phyloP scores from a whole-genome alignment of 1,140 invertebrate species.

The Magallana ariakensis region DNA sequence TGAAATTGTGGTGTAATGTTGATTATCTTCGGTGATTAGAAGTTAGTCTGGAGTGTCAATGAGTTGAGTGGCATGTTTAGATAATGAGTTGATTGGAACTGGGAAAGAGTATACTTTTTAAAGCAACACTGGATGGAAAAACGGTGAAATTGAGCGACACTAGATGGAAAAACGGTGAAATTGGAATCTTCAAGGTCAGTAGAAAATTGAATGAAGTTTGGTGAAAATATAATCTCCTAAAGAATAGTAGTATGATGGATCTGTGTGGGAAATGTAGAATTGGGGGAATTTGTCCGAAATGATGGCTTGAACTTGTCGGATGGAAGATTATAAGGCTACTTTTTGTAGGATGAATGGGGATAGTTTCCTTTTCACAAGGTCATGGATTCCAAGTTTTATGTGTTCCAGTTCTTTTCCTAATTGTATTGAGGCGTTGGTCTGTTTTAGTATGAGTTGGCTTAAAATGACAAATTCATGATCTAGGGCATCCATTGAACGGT shows the following conservation, averaged over 20 bases:
- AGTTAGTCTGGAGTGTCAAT: constrained; percentile 35
- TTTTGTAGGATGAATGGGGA: constrained; percentile 26
- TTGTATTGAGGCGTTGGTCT: neutral
- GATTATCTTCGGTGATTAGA: constrained; percentile 7
- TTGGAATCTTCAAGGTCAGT: constrained; percentile 47
- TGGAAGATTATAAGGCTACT: neutral
- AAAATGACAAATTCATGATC: neutral
- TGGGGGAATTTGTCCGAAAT: neutral
- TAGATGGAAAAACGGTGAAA: too few relatives aligned
- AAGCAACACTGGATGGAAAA: constrained; percentile 15
- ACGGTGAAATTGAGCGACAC: too few relatives aligned
- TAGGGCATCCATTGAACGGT: neutral
- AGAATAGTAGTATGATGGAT: constrained; percentile 32
- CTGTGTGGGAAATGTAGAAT: constrained; percentile 27
- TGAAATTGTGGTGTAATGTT: constrained; percentile 6
- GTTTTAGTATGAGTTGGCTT: neutral
- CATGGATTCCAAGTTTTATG: constrained; percentile 9
- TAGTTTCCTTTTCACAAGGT: constrained; percentile 13
- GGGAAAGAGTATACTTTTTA: constrained; percentile 47
- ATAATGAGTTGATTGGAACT: neutral
- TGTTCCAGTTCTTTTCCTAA: constrained; percentile 1
- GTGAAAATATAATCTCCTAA: constrained; percentile 42
- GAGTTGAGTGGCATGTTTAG: constrained; percentile 45
- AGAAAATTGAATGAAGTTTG: constrained; percentile 30
- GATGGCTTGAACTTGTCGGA: constrained; percentile 12